Conservation (phyloP, 2,888 invertebrate genomes). For the Ophion slaviceki region DNA sequence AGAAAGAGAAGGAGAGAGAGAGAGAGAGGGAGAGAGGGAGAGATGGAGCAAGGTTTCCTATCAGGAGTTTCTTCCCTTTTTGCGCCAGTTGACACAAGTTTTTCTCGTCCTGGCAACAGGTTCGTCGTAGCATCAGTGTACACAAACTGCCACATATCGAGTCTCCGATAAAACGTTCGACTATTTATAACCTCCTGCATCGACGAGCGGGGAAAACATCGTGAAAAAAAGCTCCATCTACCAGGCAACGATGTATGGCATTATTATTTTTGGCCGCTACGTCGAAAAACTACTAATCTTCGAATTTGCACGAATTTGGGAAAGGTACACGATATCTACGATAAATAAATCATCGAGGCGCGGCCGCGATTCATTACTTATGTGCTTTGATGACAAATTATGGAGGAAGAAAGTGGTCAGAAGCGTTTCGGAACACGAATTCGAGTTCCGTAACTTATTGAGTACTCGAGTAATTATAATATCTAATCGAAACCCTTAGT, state of each 20-base stretch:
- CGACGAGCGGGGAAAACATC: neutral
- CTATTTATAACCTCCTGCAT: constrained; percentile 42
- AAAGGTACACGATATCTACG: neutral
- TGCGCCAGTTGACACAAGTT: constrained; percentile 64
- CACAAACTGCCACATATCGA: constrained; percentile 22
- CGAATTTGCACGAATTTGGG: neutral
- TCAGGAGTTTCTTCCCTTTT: constrained; percentile 61
- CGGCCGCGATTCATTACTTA: constrained; percentile 1
- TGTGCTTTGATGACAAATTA: constrained; percentile 14
- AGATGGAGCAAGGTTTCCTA: constrained; percentile 51
- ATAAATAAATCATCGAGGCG: constrained; percentile 4
- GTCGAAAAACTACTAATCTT: neutral
- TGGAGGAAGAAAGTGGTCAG: neutral
- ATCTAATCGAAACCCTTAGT: neutral
- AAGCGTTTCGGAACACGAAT: neutral
- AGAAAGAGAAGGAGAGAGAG: constrained; percentile 23
- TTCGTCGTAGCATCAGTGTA: constrained; percentile 58
- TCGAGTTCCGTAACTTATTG: neutral
- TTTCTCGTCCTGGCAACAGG: constrained; percentile 61
- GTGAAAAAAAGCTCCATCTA: constrained; percentile 29
- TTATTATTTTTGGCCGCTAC: constrained; percentile 40
- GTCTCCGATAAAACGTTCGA: constrained; percentile 43
- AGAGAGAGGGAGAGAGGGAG: constrained; percentile 16
- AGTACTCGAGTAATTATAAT: neutral
- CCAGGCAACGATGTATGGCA: constrained; percentile 21